These are phyloP conservation scores for Paedocypris micromegethes DNA, from an alignment of 2,797 vertebrate genomes.

Conservation along the genomic window DNA sequence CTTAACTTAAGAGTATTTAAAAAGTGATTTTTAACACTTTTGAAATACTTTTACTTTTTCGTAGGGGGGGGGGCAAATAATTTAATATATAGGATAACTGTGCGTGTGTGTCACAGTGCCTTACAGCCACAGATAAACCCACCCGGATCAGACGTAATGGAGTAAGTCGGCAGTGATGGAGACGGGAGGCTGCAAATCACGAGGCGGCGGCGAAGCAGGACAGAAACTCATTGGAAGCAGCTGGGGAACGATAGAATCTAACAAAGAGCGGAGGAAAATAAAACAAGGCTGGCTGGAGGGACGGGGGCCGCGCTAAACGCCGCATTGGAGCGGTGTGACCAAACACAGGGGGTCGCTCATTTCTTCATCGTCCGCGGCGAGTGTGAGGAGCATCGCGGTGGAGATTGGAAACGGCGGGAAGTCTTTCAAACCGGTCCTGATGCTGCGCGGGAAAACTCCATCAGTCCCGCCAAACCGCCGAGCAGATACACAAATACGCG, in stretches of 20 bases:
- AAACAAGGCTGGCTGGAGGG: conserved; percentile 22
- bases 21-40: too few species aligned
- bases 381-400: conserved; percentile 46
- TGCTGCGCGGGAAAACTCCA: conserved; percentile 38
- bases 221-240: conserved; percentile 75
- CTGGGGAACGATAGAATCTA: conserved; percentile 77
- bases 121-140: too few species aligned
- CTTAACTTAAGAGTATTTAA: too few species aligned
- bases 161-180: conserved; percentile 31
- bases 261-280: conserved; percentile 56
- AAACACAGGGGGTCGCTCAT: conserved; percentile 47
- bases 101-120: too few species aligned
- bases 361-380: conserved; percentile 51
- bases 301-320: conserved; percentile 49
- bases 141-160: too few species aligned
- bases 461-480: conserved; percentile 50
- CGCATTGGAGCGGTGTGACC: conserved; percentile 52
- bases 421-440: conserved; percentile 11
- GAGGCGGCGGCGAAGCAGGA: conserved; percentile 72
- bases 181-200: conserved; percentile 56
- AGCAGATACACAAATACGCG: conserved; percentile 44
- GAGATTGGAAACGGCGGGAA: conserved; percentile 58
- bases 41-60: too few species aligned
- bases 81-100: too few species aligned
- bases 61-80: too few species aligned